Evolutionary conservation across 2,888 invertebrate genomes (phyloP), one percentile per base, ranked within the genome.

Genomic region (Acrobasis suavella): DNA sequence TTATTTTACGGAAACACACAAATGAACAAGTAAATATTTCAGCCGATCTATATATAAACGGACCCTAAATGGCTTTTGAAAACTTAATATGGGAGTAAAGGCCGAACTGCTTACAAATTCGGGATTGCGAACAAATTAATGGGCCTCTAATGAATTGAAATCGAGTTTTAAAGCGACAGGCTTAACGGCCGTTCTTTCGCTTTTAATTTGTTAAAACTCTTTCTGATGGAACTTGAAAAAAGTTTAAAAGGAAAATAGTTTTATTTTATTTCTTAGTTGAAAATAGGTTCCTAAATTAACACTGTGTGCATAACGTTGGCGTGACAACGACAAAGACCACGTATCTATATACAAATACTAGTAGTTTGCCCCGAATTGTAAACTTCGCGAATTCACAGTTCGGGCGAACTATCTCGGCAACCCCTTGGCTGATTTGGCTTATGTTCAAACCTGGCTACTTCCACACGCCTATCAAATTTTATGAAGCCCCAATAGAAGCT

Each of bases 121-220:
- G 60, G 22, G 60, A 51, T 60, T 17, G 51, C 60, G 38, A 17
- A 16, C 59, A 16, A 38, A 51, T 50, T 60, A 60, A 60, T 60
- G 51, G 39, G 38, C 60, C 52, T 52, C 60, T 60, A 60, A 60
- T 60, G 60, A 60, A 60, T 60, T 60, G 60, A 52, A 60, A 60
- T 51, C 51, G 60, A 51, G 39, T 60, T 60, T 60, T 60, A 60
- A 60, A 60, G 51, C 39, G 51, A 51, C 50, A 6, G 51, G 60
- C 22, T 51, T 51, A 50, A 60, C 39, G 60, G 16, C 42, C 52
- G 37, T 60, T 60, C 60, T 60, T 60, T 50, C n/a, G 39, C 37
- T 12, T 59, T 38, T 60, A 60, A 60, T 60, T 60, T 60, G 60
- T 60, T 60, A 51, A 60, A 51, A 60, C 51, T 52, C 60, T 39